These are phyloP conservation scores for Alaudala cheleensis DNA, from an alignment of 2,113 vertebrate species.

Conservation along the genomic window DNA sequence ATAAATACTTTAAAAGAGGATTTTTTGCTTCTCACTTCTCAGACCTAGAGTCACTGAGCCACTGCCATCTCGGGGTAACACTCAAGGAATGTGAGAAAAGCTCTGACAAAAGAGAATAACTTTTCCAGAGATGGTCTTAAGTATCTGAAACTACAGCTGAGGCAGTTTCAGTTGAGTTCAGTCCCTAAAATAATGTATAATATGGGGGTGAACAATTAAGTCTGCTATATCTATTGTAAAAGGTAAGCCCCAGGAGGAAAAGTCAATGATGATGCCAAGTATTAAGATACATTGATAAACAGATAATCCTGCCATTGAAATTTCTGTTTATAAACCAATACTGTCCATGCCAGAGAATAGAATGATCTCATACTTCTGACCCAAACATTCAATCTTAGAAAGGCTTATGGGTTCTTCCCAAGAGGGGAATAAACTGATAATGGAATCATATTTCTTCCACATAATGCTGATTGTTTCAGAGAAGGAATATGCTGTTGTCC, in stretches of 20 bases:
- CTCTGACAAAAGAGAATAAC: not conserved
- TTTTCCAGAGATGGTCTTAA: not conserved
- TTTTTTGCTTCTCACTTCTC: not conserved
- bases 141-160: not conserved
- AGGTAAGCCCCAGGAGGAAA: not conserved
- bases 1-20: not conserved
- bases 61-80: not conserved
- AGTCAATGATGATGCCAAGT: not conserved
- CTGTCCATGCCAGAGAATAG: not conserved
- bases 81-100: not conserved
- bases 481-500: not conserved
- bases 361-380: not conserved
- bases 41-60: not conserved
- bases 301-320: not conserved
- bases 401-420: not conserved
- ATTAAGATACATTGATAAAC: not conserved
- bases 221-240: not conserved
- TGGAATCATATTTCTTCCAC: constrained; percentile 1
- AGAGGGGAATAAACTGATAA: not conserved
- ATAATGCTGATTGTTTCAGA: not conserved
- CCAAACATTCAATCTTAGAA: not conserved
- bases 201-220: not conserved
- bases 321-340: constrained; percentile 15
- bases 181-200: not conserved
- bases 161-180: not conserved